phyloP scores from a whole-genome alignment of 2,113 vertebrate species.

The Chaetura pelagica region DNA sequence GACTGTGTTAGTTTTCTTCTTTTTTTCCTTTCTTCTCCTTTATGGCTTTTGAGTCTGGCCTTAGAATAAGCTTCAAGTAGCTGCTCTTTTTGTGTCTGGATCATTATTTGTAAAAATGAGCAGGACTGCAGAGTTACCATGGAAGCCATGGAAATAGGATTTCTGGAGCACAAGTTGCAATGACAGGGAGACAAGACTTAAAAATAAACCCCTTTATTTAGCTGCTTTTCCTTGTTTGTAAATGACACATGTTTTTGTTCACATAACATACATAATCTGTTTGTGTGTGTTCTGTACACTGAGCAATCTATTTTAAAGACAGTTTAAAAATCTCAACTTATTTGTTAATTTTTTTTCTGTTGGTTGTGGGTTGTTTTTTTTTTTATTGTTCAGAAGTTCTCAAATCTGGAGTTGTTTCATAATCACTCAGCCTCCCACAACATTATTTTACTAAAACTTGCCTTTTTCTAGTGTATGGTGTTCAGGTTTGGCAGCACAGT shows the following conservation, averaged over 20 bases:
- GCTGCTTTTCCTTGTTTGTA: slow-evolving; percentile 3
- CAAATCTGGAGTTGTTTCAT: slow-evolving; percentile 10
- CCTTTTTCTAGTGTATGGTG: neutral
- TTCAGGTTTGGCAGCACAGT: slow-evolving; percentile 25
- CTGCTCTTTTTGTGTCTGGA: slow-evolving; percentile 58
- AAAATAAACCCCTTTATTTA: neutral
- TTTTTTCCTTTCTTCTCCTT: neutral
- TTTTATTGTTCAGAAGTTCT: slow-evolving; percentile 1
- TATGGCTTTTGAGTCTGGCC: slow-evolving; percentile 25
- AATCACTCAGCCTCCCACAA: slow-evolving; percentile 29
- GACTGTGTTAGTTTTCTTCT: neutral
- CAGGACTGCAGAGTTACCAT: slow-evolving; percentile 78
- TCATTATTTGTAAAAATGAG: slow-evolving; percentile 66
- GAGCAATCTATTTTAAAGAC: neutral
- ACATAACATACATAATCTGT: neutral
- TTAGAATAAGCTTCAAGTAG: slow-evolving; percentile 30
- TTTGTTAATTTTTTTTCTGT: neutral
- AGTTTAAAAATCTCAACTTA: neutral
- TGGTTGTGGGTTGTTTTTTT: too few species aligned
- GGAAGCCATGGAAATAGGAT: slow-evolving; percentile 83
- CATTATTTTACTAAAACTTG: neutral
- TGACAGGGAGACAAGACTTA: slow-evolving; percentile 65
- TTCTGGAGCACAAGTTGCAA: slow-evolving; percentile 84
- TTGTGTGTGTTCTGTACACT: neutral
- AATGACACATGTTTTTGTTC: neutral